Conservation (phyloP, 2,888 invertebrate species). For the Micropterix aruncella region DNA sequence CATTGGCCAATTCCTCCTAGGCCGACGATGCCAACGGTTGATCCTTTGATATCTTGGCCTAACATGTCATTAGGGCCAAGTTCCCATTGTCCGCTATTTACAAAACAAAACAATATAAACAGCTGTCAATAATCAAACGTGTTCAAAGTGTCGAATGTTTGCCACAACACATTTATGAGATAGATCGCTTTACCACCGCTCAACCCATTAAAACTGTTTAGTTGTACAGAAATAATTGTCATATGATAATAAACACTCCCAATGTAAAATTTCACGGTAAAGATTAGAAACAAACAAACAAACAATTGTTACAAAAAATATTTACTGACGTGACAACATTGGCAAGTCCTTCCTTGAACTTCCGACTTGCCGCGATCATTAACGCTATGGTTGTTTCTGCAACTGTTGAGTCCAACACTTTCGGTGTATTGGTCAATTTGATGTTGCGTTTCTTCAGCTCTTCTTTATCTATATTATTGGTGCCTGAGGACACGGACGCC, state of each 20-base stretch:
- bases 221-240: too few species aligned
- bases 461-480: constrained; percentile 64
- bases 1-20: constrained; percentile 67
- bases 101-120: too few species aligned
- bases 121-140: too few species aligned
- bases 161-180: too few species aligned
- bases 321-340: constrained; percentile 42
- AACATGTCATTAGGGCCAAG: constrained; percentile 59
- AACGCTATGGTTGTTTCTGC: constrained; percentile 74
- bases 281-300: too few species aligned
- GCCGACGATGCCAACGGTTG: constrained; percentile 76
- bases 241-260: too few species aligned
- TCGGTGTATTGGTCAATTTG: constrained; percentile 67
- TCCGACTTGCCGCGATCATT: constrained; percentile 58
- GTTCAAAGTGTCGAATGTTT: too few species aligned
- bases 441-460: constrained; percentile 59
- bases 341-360: constrained; percentile 60
- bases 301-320: too few species aligned
- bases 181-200: too few species aligned
- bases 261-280: too few species aligned
- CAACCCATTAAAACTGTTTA: too few species aligned
- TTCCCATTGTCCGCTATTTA: constrained; percentile 47
- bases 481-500: constrained; percentile 75
- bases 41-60: constrained; percentile 62
- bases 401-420: constrained; percentile 59